Percentiles rank a stretch among this genome's conserved stretches.
Conservation (phyloP, 2,888 invertebrate species). For the Hipparchia semele region DNA sequence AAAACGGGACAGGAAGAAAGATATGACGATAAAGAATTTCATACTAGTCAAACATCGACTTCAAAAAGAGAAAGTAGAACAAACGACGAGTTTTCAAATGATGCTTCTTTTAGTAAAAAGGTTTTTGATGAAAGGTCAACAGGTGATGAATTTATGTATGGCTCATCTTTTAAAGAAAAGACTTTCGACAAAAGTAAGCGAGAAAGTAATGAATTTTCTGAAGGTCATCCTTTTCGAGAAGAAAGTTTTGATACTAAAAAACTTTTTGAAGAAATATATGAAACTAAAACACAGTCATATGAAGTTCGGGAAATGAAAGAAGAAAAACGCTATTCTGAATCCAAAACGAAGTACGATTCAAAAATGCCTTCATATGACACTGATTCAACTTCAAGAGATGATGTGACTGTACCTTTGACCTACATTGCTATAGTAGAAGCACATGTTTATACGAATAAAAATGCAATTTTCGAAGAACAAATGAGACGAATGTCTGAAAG, state of each 20-base stretch:
- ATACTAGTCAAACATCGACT: constrained; percentile 47
- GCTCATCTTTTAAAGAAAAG: background rate
- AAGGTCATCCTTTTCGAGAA: background rate
- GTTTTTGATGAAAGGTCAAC: background rate
- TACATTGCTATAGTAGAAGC: constrained; percentile 74
- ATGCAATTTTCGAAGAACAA: constrained; percentile 64
- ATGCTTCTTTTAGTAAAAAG: constrained; percentile 2
- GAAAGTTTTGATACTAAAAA: constrained; percentile 39
- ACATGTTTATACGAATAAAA: constrained; percentile 72
- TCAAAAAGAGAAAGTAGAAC: constrained; percentile 59
- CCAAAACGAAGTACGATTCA: constrained; percentile 25
- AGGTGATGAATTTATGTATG: background rate
- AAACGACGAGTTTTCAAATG: background rate
- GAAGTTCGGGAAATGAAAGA: constrained; percentile 40
- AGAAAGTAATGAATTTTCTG: background rate
- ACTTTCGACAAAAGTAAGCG: background rate
- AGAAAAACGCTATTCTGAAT: constrained; percentile 33
- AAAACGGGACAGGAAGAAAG: constrained; percentile 58
- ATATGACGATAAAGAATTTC: constrained; percentile 38
- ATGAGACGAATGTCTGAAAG: constrained; percentile 55
- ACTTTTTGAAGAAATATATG: constrained; percentile 46
- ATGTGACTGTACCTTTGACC: constrained; percentile 45
- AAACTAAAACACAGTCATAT: constrained; percentile 44
- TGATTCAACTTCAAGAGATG: constrained; percentile 30
- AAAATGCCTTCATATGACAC: constrained; percentile 27